A percentile compares a stretch with the other conserved stretches of the same genome.
These are phyloP conservation scores for Zeus faber DNA, from an alignment of 2,113 vertebrate genomes.

Conservation along the genomic window DNA sequence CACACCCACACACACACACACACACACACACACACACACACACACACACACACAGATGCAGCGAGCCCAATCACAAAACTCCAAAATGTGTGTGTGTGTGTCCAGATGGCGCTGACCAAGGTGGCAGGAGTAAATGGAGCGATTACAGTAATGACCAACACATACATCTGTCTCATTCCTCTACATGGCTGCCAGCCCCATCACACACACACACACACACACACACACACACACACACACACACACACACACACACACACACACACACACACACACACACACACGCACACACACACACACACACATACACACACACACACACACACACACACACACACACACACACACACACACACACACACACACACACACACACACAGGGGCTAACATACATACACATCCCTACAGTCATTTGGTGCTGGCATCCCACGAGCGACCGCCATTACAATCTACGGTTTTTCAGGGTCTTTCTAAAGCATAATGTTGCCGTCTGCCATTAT, in stretches of 20 bases:
- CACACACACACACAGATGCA: neutral
- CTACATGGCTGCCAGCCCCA: constrained; percentile 48
- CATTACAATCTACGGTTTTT: constrained; percentile 8
- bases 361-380: constrained; percentile 3
- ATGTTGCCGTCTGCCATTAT: constrained; percentile 8
- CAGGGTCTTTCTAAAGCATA: neutral
- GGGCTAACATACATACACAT: constrained; percentile 16
- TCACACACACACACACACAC: constrained; percentile 12
- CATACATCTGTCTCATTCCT: constrained; percentile 70
- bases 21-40: constrained; percentile 2
- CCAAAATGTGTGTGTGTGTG: constrained; percentile 21
- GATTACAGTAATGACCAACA: constrained; percentile 71
- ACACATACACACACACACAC: constrained; percentile 19
- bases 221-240: constrained; percentile 4
- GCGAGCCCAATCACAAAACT: constrained; percentile 30
- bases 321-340: constrained; percentile 1
- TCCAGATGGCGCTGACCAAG: constrained; percentile 72
- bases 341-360: neutral
- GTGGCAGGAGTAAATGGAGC: constrained; percentile 70
- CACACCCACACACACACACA: neutral
- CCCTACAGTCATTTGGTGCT: constrained; percentile 6
- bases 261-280: neutral
- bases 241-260: constrained; percentile 15
- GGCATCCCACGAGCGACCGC: constrained; percentile 6
- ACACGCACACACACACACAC: constrained; percentile 3